A percentile compares a stretch with the other conserved stretches of the same genome.
Evolutionary conservation across 2,888 invertebrate genomes (phyloP).

Genomic region (Orthosia cruda): DNA sequence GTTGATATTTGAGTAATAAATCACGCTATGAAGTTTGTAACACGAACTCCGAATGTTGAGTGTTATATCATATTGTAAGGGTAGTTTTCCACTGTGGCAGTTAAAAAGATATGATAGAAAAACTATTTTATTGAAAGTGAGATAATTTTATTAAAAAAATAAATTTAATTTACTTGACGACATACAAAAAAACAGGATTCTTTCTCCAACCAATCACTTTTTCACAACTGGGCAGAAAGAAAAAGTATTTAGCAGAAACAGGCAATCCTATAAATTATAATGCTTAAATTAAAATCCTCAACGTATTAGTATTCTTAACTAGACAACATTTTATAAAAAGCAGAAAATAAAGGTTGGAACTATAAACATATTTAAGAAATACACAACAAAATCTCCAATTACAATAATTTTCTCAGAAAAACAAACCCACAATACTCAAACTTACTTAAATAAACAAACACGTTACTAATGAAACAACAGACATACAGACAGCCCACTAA

Average conservation of each 20-base stretch:
- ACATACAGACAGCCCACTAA: conserved; percentile 34
- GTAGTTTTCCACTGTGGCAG: background rate
- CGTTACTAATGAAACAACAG: conserved; percentile 33
- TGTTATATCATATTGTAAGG: conserved; percentile 40
- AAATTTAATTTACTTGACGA: no score
- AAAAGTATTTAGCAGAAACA: background rate
- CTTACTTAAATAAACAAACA: conserved; percentile 33
- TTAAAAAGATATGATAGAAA: background rate
- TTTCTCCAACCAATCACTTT: background rate
- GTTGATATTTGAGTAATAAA: conserved; percentile 59
- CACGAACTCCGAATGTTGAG: conserved; percentile 44
- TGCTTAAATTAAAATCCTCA: no score
- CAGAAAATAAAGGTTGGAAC: background rate
- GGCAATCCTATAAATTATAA: background rate
- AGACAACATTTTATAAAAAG: background rate
- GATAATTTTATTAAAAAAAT: no score
- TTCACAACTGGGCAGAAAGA: background rate
- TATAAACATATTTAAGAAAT: background rate
- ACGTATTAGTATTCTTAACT: no score
- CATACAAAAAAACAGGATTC: background rate
- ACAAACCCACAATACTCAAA: background rate
- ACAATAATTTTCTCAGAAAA: conserved; percentile 17
- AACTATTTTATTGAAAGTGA: background rate
- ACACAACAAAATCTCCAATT: background rate
- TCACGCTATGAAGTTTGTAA: conserved; percentile 55